These are phyloP conservation scores for Elysia chlorotica DNA, from an alignment of 1,140 invertebrate species.

Conservation along the genomic window DNA sequence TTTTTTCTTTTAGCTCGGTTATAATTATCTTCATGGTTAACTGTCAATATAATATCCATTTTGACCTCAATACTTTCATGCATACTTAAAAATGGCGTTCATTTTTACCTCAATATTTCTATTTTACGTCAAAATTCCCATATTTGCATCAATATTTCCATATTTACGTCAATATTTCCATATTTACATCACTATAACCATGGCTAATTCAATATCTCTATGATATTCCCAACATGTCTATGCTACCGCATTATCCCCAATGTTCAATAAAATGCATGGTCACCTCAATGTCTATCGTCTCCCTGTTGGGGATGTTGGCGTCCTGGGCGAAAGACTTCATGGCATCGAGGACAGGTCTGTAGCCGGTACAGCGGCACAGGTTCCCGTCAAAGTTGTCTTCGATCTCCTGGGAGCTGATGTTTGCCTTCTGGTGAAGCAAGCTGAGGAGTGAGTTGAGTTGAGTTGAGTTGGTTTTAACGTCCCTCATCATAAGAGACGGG, in stretches of 20 bases:
- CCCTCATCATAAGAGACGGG: no score
- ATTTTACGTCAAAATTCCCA: not conserved
- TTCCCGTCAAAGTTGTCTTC: slow-evolving; percentile 47
- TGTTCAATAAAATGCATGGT: not conserved
- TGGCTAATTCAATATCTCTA: not conserved
- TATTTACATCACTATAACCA: not conserved
- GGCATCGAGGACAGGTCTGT: slow-evolving; percentile 51
- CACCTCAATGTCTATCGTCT: slow-evolving; percentile 27
- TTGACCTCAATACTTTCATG: slow-evolving; percentile 37
- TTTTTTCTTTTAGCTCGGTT: not conserved
- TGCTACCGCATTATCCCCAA: not conserved
- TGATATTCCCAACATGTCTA: not conserved
- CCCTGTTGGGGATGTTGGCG: slow-evolving; percentile 33
- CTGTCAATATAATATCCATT: slow-evolving; percentile 11
- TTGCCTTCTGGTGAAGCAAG: slow-evolving; percentile 30
- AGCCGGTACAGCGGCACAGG: slow-evolving; percentile 51
- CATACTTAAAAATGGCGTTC: not conserved
- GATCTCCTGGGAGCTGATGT: slow-evolving; percentile 32
- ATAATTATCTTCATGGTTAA: not conserved
- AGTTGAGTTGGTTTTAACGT: no score
- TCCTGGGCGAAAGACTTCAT: slow-evolving; percentile 51
- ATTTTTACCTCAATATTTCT: not conserved
- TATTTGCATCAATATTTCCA: not conserved
- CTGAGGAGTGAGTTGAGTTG: slow-evolving; percentile 25
- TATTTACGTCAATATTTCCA: not conserved